phyloP scores from a whole-genome alignment of 2,888 invertebrate genomes.

The Lamproptera curius region DNA sequence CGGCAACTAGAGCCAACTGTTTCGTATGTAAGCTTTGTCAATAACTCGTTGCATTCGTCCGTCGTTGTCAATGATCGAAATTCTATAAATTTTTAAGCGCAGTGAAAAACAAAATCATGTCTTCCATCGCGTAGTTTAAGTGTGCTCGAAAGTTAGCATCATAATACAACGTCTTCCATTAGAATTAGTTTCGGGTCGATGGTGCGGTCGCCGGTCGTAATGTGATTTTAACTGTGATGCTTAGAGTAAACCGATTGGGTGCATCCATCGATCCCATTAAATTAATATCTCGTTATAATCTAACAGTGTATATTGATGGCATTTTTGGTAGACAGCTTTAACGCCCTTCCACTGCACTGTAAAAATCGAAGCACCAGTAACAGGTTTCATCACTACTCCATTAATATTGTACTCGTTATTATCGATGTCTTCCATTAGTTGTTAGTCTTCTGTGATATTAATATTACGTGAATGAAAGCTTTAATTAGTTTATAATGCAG shows the following conservation, averaged over 20 bases:
- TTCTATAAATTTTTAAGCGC: slow-evolving; percentile 53
- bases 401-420: slow-evolving; percentile 35
- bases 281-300: slow-evolving; percentile 49
- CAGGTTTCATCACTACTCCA: slow-evolving; percentile 36
- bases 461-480: slow-evolving; percentile 49
- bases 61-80: slow-evolving; percentile 27
- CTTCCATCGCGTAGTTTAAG: slow-evolving; percentile 71
- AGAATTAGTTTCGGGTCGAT: slow-evolving; percentile 59
- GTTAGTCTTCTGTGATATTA: slow-evolving; percentile 64
- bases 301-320: slow-evolving; percentile 56
- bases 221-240: slow-evolving; percentile 46
- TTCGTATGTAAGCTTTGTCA: slow-evolving; percentile 70
- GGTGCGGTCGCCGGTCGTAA: slow-evolving; percentile 33
- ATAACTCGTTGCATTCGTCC: slow-evolving; percentile 37
- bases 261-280: slow-evolving; percentile 37
- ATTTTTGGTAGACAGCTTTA: slow-evolving; percentile 78
- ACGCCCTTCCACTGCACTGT: slow-evolving; percentile 64
- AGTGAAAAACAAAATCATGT: slow-evolving; percentile 76
- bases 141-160: slow-evolving; percentile 45
- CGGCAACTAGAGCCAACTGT: slow-evolving; percentile 51
- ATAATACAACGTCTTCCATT: slow-evolving; percentile 66
- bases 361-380: slow-evolving; percentile 63
- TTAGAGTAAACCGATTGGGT: slow-evolving; percentile 32
- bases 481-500: slow-evolving; percentile 47
- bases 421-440: slow-evolving; percentile 68